Percentiles rank a stretch among this genome's conserved stretches.
phyloP scores from a whole-genome alignment of 1,140 invertebrate species.

The Drosophila kohkoa region DNA sequence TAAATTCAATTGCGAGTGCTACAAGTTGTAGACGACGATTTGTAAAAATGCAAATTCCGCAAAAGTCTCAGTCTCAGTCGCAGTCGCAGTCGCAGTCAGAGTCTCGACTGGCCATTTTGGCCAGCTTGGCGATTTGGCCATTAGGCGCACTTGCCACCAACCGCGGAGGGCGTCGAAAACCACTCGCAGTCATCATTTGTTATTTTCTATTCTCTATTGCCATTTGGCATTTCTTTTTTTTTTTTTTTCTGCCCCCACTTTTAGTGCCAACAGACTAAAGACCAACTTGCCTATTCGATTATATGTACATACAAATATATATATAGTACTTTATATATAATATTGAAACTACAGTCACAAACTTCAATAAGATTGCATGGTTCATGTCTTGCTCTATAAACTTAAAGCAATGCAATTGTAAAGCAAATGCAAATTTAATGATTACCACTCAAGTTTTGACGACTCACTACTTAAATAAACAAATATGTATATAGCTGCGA shows the following conservation, averaged over 20 bases:
- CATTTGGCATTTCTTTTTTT: conserved; percentile 8
- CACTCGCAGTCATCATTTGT: conserved; percentile 52
- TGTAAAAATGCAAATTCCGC: conserved; percentile 52
- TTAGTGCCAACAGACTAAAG: conserved; percentile 21
- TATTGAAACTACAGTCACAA: too few relatives aligned
- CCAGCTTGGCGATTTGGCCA: conserved; percentile 24
- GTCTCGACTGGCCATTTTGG: conserved; percentile 2
- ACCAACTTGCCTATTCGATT: conserved; percentile 22
- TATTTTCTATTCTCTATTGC: conserved; percentile 33
- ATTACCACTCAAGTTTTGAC: too few relatives aligned
- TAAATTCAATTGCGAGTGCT: conserved; percentile 54
- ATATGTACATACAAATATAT: neutral
- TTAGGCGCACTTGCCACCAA: conserved; percentile 54
- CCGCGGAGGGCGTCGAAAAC: conserved; percentile 19
- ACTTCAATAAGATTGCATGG: too few relatives aligned
- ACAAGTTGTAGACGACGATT: conserved; percentile 56
- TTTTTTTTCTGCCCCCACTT: neutral
- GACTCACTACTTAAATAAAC: too few relatives aligned
- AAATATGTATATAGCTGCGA: too few relatives aligned
- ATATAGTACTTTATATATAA: too few relatives aligned
- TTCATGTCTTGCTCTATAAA: too few relatives aligned
- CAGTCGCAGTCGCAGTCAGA: too few relatives aligned
- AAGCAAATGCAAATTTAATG: too few relatives aligned
- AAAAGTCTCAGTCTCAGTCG: conserved; percentile 10
- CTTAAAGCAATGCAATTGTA: too few relatives aligned